Evolutionary conservation across 2,797 vertebrate species (phyloP), one percentile per base, ranked within the genome.

Genomic region (Sebastes matsubarae): DNA sequence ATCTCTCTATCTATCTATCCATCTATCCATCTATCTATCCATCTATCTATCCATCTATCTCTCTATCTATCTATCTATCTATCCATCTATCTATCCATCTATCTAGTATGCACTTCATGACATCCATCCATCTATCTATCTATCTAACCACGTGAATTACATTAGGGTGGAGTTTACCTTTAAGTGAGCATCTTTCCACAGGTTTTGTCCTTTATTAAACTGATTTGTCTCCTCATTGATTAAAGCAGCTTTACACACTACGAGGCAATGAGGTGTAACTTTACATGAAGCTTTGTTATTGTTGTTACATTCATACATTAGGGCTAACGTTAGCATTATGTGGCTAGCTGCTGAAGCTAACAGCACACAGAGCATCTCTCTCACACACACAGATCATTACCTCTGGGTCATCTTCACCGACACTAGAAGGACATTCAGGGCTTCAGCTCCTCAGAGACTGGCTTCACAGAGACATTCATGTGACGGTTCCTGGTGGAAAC

Each of bases 361-460:
- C 83, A 72, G 8, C 72, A 80, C 68, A 71, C 42, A 61, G 2
- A 81, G 69, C 67, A 70, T 55, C 32, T 25, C 63, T 30, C n/a
- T 75, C 16, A 32, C 1, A 38, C 18, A 75, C 16, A 36, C 1
- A 79, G 73, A 66, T 29, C 32, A 89, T 89, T 86, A 96, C 95
- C 95, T 95, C 63, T 14, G 55, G 52, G 83, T 85, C 92, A 95
- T 94, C 65, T 85, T 87, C 79, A 71, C 61, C 80, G 38, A 46
- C 77, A 24, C 25, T 1, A 3, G 7, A 24, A 12, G 67, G 70
- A 69, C 79, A 67, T 18, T 82, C 80, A 72, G 68, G 30, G 7
- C 67, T 46, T 84, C 77, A 70, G 54, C 50, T 68, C 77, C 34
- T 38, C 72, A 42, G 9, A 71, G 18, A 36, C 38, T 1, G 29